Base-by-base conservation (phyloP, 2,113 vertebrate genomes). In the Silurus asotus region DNA sequence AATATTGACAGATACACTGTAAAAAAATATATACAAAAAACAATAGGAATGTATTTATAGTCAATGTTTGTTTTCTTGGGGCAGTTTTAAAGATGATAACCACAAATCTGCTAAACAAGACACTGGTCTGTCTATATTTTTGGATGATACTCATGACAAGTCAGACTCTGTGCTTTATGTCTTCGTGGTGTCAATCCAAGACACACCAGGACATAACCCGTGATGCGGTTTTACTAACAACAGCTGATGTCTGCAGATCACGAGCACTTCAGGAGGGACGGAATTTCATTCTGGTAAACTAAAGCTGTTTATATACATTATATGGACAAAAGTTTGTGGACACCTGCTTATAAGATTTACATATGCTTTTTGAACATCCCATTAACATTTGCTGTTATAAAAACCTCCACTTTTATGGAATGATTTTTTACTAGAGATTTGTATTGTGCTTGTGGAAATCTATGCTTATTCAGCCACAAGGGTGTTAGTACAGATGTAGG, bases 191-290 rank as follows among this genome's bases (percentile, higher is more conserved):
- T 11, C 28, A 0, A 17, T 82, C 70, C 0, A 5, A 65, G 59
- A 87, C 79, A 3, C 85, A 87, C n/a, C 45, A 77, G 14, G 49
- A 64, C 15, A 87, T 83, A 64, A 87, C 61, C 2, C 49, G 53
- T 17, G 23, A 4, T 8, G 70, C 59, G 6, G 55, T 83, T 56
- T 82, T 77, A 9, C 45, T 76, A 25, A 65, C 79, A 53, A 82
- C 80, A 17, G 14, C 19, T 4, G 58, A 82, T 17, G 56, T 76
- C 19, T 82, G 81, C 37, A 82, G 11, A 65, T 45, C 20, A 51
- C 72, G 14, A 65, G 80, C 81, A 23, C 59, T 67, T 11, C 70
- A 59, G 58, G 19, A 82, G 1, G 85, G 80, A 62, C 11, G 6
- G 4, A 0, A 56, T 65, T 77, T 82, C 48, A 51, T 56, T 49